A percentile compares a stretch with the other conserved stretches of the same genome.
phyloP scores from a whole-genome alignment of 2,113 vertebrate genomes.

The Etheostoma spectabile region DNA sequence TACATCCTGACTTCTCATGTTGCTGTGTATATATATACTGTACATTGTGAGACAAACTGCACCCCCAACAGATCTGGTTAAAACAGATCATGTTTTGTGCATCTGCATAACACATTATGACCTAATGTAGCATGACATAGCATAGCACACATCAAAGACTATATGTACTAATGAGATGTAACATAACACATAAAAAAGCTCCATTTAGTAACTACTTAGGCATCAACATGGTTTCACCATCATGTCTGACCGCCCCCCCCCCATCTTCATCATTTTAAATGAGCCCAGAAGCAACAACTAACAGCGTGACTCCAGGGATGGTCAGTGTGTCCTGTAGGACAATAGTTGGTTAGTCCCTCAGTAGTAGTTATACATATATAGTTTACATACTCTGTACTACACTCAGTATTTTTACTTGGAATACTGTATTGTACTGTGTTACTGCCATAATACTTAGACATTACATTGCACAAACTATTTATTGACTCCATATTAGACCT shows the following conservation, averaged over 20 bases:
- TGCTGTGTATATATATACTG: background rate
- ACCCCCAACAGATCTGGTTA: constrained; percentile 9
- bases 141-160: constrained; percentile 25
- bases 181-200: constrained; percentile 22
- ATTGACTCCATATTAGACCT: too few species aligned
- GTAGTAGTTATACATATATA: too few species aligned
- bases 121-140: constrained; percentile 43
- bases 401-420: too few species aligned
- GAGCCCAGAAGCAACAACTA: background rate
- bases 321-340: too few species aligned
- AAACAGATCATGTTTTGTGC: constrained; percentile 42
- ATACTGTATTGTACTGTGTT: too few species aligned
- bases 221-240: constrained; percentile 17
- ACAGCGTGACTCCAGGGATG: background rate
- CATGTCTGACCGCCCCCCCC: constrained; percentile 6
- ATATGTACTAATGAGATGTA: constrained; percentile 40
- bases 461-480: too few species aligned
- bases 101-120: constrained; percentile 53
- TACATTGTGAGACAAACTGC: constrained; percentile 8
- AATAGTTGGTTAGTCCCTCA: background rate
- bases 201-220: constrained; percentile 24
- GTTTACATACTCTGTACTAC: too few species aligned
- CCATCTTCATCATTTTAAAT: constrained; percentile 17
- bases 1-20: background rate
- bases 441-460: too few species aligned